Percentiles rank a stretch among this genome's conserved stretches.
Evolutionary conservation across 2,113 vertebrate genomes (phyloP).

Genomic region (Pachycephala philippinensis): DNA sequence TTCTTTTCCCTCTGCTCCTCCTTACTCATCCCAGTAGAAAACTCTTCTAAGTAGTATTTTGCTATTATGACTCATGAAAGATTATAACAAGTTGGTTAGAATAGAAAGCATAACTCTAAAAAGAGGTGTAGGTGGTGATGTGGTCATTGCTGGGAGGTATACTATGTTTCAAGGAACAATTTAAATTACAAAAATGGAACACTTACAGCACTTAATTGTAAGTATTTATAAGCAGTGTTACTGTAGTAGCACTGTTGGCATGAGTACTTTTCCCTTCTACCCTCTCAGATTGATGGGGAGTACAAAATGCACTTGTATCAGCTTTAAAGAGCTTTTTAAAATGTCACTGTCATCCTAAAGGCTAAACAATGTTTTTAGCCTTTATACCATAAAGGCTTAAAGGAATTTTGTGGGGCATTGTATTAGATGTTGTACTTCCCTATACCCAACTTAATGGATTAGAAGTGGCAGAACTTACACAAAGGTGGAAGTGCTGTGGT

Average conservation of each 20-base stretch:
- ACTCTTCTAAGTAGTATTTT: neutral
- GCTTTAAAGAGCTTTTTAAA: neutral
- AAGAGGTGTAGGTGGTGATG: neutral
- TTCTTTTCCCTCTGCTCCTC: neutral
- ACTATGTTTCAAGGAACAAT: neutral
- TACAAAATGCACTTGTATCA: neutral
- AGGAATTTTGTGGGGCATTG: neutral
- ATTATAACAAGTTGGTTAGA: neutral
- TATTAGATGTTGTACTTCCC: neutral
- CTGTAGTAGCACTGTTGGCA: neutral
- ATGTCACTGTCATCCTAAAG: neutral
- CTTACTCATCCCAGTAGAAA: neutral
- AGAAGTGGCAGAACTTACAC: neutral
- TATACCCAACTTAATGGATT: fast-evolving
- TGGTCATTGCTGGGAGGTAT: neutral
- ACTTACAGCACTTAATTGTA: neutral
- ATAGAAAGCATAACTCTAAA: neutral
- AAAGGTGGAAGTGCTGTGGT: neutral
- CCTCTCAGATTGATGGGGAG: neutral
- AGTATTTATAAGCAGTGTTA: neutral
- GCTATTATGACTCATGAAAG: neutral
- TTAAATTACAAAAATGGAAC: neutral
- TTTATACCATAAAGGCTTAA: neutral
- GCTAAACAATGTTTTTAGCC: neutral
- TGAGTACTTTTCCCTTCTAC: neutral